These are phyloP conservation scores for Ganaspis sp. DNA, from an alignment of 1,140 invertebrate species.

Conservation along the genomic window DNA sequence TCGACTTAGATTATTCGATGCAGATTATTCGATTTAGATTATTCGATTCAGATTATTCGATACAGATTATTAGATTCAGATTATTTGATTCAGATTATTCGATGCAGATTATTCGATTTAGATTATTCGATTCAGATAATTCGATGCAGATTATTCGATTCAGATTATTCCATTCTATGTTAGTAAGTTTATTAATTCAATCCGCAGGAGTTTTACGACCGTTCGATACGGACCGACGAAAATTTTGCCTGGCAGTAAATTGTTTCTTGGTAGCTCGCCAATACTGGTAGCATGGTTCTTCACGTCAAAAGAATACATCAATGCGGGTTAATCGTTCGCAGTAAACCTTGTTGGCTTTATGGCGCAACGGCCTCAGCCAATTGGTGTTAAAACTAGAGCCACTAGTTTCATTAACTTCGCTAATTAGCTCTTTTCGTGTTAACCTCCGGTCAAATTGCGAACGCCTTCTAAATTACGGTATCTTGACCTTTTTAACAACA, in stretches of 20 bases:
- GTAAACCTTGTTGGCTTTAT: slow-evolving; percentile 52
- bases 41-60: too few relatives aligned
- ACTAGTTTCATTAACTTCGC: slow-evolving; percentile 4
- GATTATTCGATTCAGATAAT: too few relatives aligned
- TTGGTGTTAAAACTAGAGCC: neutral
- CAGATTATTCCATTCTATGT: too few relatives aligned
- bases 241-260: slow-evolving; percentile 39
- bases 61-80: too few relatives aligned
- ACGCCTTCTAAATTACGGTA: slow-evolving; percentile 2
- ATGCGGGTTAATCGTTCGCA: slow-evolving; percentile 43
- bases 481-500: neutral
- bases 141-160: too few relatives aligned
- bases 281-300: slow-evolving; percentile 21
- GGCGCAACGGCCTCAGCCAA: neutral
- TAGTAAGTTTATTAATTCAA: neutral
- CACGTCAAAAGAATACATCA: neutral
- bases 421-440: slow-evolving; percentile 18
- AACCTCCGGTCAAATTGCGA: slow-evolving; percentile 15
- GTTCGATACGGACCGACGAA: neutral
- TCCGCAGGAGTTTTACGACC: neutral
- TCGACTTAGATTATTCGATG: too few relatives aligned
- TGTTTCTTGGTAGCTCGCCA: slow-evolving; percentile 46
- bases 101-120: too few relatives aligned
- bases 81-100: too few relatives aligned
- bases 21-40: too few relatives aligned